These are phyloP conservation scores for Drosophila sechellia DNA, from an alignment of 1,140 invertebrate species.

Conservation along the genomic window DNA sequence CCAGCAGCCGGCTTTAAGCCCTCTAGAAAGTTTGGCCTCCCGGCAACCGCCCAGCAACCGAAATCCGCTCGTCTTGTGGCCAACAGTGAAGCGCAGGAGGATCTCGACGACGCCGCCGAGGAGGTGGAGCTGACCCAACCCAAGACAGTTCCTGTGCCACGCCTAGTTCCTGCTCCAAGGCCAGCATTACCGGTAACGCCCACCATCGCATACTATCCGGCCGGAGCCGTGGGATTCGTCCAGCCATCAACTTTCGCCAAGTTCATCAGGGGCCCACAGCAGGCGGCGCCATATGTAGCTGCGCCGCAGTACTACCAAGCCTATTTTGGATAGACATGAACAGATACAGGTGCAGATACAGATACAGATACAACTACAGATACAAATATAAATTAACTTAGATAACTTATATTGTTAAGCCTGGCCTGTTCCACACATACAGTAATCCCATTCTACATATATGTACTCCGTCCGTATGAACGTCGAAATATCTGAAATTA, in stretches of 20 bases:
- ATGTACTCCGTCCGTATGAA: too few species aligned
- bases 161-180: background rate
- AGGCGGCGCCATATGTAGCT: slow-evolving; percentile 35
- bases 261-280: slow-evolving; percentile 15
- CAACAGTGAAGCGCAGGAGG: slow-evolving; percentile 71
- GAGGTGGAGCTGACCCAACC: slow-evolving; percentile 48
- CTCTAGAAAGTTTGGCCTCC: slow-evolving; percentile 25
- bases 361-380: too few species aligned
- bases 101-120: slow-evolving; percentile 67
- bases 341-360: too few species aligned
- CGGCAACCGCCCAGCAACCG: slow-evolving; percentile 14
- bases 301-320: slow-evolving; percentile 55
- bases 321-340: slow-evolving; percentile 47
- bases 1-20: slow-evolving; percentile 44
- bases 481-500: too few species aligned
- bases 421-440: too few species aligned
- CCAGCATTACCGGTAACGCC: slow-evolving; percentile 23
- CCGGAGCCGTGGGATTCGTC: slow-evolving; percentile 66
- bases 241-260: slow-evolving; percentile 38
- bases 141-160: background rate
- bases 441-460: too few species aligned
- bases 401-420: too few species aligned
- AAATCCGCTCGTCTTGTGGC: slow-evolving; percentile 65
- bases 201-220: slow-evolving; percentile 68
- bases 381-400: too few species aligned